A percentile compares a stretch with the other conserved stretches of the same genome.
phyloP scores from a whole-genome alignment of 64 coral and sea anemone genomes.

The Actinia equina region DNA sequence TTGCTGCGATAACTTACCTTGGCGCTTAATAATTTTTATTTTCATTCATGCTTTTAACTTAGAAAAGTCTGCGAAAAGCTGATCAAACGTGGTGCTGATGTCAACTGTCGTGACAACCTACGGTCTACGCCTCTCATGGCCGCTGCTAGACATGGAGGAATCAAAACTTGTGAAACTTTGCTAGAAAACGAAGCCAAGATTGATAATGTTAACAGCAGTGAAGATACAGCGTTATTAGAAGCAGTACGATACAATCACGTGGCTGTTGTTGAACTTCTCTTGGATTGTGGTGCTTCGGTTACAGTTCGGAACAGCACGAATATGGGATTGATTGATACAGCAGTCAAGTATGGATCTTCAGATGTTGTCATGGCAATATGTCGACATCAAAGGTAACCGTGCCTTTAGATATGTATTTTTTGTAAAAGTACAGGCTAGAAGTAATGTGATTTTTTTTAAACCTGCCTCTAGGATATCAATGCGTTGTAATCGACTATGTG shows the following conservation, averaged over 20 bases:
- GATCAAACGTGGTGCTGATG: conserved; percentile 55
- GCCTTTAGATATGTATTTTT: too few species aligned
- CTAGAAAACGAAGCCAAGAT: conserved; percentile 33
- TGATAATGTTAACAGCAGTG: conserved; percentile 37
- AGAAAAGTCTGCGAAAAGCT: conserved; percentile 76
- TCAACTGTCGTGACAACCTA: conserved; percentile 31
- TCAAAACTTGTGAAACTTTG: conserved; percentile 31
- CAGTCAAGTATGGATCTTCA: conserved; percentile 56
- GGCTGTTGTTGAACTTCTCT: conserved; percentile 35
- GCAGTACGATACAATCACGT: conserved; percentile 44
- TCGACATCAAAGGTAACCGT: conserved; percentile 57
- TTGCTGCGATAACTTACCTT: too few species aligned
- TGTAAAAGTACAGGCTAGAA: too few species aligned
- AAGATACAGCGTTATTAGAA: conserved; percentile 61
- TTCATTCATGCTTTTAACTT: background rate
- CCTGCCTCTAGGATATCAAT: too few species aligned
- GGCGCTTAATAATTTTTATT: background rate
- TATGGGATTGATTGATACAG: conserved; percentile 28
- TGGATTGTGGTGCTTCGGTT: conserved; percentile 57
- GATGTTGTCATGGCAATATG: conserved; percentile 57
- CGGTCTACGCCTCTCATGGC: conserved; percentile 67
- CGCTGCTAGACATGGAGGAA: conserved; percentile 39
- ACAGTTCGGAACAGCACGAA: conserved; percentile 35
- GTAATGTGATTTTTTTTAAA: too few species aligned
- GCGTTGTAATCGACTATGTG: too few species aligned